These are phyloP conservation scores for Neofelis nebulosa DNA, from an alignment of 2,113 vertebrate genomes.

Conservation along the genomic window DNA sequence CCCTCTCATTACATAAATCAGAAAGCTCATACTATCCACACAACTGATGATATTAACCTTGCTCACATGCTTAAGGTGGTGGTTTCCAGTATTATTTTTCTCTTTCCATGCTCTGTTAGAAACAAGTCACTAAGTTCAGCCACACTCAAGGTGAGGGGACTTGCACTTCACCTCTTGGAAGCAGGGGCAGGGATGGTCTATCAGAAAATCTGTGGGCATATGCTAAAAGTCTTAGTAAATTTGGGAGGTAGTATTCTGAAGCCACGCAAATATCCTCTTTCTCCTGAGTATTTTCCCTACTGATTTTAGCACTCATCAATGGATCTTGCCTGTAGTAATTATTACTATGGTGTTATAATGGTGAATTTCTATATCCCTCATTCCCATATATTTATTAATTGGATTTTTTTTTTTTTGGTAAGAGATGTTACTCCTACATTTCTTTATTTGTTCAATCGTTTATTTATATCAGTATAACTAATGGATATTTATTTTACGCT, in stretches of 20 bases:
- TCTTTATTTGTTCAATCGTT: background rate
- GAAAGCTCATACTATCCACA: background rate
- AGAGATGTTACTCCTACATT: background rate
- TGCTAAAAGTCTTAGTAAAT: slow-evolving; percentile 28
- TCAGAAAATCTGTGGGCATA: background rate
- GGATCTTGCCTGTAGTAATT: background rate
- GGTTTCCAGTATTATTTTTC: background rate
- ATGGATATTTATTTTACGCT: slow-evolving; percentile 3
- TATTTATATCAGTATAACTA: background rate
- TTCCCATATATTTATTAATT: slow-evolving; percentile 30
- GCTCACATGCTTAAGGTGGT: background rate
- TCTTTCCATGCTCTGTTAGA: background rate
- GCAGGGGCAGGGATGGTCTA: background rate
- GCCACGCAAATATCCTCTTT: background rate
- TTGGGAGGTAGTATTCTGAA: background rate
- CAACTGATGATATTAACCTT: background rate
- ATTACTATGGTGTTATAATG: background rate
- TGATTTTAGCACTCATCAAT: background rate
- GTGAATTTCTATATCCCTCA: background rate
- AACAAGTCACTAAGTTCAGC: background rate
- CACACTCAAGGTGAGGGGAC: background rate
- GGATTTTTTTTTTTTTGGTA: background rate
- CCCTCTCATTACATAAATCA: background rate
- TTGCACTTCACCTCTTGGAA: background rate
- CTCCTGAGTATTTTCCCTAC: background rate